Evolutionary conservation across 2,797 vertebrate species (phyloP).

Genomic region (Apodemus agrarius): DNA sequence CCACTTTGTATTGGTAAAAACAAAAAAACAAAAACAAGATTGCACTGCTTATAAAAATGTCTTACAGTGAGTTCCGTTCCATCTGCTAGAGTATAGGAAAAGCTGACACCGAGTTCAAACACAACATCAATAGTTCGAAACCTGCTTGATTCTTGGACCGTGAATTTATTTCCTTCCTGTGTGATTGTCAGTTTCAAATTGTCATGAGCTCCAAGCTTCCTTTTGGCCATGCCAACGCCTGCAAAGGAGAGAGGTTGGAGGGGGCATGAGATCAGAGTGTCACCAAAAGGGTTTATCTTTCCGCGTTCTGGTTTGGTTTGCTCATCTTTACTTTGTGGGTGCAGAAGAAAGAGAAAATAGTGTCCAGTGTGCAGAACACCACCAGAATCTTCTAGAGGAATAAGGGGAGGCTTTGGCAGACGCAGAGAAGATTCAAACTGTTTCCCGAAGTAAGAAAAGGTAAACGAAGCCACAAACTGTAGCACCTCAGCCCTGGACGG

Average conservation of each 20-base stretch:
- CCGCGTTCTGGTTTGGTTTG: not conserved
- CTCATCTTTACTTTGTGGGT: not conserved
- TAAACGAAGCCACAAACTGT: not conserved
- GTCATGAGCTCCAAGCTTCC: conserved; percentile 95
- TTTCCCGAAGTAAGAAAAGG: conserved; percentile 26
- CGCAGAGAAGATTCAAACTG: not conserved
- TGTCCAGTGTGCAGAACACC: not conserved
- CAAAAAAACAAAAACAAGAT: not conserved
- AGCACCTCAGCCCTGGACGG: not conserved
- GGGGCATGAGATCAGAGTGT: not conserved
- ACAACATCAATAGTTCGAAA: conserved; percentile 93
- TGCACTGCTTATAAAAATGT: not conserved
- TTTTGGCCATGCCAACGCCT: conserved; percentile 96
- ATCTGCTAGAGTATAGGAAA: conserved; percentile 94
- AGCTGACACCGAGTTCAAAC: conserved; percentile 93
- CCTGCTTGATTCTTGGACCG: conserved; percentile 92
- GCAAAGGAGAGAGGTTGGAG: conserved; percentile 18
- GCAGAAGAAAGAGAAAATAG: not conserved
- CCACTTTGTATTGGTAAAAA: not conserved
- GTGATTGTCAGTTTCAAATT: conserved; percentile 93
- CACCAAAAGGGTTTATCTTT: not conserved
- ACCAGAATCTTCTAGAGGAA: not conserved
- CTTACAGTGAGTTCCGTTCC: conserved; percentile 94
- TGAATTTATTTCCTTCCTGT: conserved; percentile 93
- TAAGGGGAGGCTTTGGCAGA: not conserved